Conservation (phyloP, 1,140 invertebrate species). For the Drosophila mayri region DNA sequence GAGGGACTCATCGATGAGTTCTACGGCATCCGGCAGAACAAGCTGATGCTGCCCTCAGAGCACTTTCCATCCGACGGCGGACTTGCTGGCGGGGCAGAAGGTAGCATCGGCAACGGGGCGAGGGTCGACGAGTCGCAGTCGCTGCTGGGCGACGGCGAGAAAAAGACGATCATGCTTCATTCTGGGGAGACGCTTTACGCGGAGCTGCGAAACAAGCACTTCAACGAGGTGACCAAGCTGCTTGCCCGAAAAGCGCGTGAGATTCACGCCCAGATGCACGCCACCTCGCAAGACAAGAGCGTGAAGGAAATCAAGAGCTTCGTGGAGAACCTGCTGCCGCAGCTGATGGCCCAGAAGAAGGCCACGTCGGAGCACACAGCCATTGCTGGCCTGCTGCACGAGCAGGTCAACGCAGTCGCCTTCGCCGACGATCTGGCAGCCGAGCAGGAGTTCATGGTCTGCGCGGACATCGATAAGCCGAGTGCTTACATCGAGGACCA, state of each 20-base stretch:
- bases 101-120: neutral
- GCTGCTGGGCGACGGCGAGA: conserved; percentile 85
- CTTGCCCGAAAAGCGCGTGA: conserved; percentile 95
- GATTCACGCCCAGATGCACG: conserved; percentile 94
- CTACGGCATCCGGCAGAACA: conserved; percentile 87
- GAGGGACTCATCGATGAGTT: conserved; percentile 95
- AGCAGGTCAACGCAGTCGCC: conserved; percentile 86
- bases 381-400: conserved; percentile 88
- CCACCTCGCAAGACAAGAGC: conserved; percentile 93
- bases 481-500: conserved; percentile 95
- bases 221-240: conserved; percentile 94
- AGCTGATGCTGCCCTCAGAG: conserved; percentile 93
- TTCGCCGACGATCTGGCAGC: conserved; percentile 87
- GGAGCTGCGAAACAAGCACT: conserved; percentile 97
- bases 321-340: conserved; percentile 93
- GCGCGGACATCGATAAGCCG: conserved; percentile 95
- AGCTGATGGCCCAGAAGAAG: conserved; percentile 95
- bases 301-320: conserved; percentile 97
- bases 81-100: conserved; percentile 84
- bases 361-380: conserved; percentile 90
- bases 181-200: conserved; percentile 95
- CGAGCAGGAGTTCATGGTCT: conserved; percentile 97
- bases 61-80: conserved; percentile 90
- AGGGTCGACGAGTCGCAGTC: conserved; percentile 20
- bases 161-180: conserved; percentile 94